A percentile compares a stretch with the other conserved stretches of the same genome.
phyloP scores from a whole-genome alignment of 2,797 vertebrate species.

The Enteromius thamalakanensis region DNA sequence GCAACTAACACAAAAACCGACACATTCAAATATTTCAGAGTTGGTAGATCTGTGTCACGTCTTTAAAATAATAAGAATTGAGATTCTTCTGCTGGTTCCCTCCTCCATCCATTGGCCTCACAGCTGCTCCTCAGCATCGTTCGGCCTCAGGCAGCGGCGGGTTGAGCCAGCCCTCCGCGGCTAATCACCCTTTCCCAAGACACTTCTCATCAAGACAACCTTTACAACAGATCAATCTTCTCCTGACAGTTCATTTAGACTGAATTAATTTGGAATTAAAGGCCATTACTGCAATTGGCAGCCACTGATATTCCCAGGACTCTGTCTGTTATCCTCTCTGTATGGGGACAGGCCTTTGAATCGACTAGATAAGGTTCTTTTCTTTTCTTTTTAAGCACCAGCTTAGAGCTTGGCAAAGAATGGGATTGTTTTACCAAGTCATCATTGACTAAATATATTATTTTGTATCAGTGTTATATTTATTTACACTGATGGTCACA shows the following conservation, averaged over 20 bases:
- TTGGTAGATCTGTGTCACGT: background rate
- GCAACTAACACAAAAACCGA: background rate
- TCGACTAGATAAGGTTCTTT: conserved; percentile 77
- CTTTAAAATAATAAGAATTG: background rate
- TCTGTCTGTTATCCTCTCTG: conserved; percentile 73
- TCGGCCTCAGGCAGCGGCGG: conserved; percentile 60
- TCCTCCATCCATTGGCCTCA: conserved; percentile 32
- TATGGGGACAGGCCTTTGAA: conserved; percentile 72
- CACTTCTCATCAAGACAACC: conserved; percentile 83
- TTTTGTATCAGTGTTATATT: background rate
- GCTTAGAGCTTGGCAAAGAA: conserved; percentile 72
- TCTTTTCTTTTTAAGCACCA: conserved; percentile 56
- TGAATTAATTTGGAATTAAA: conserved; percentile 98
- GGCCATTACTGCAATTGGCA: conserved; percentile 93
- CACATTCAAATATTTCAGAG: background rate
- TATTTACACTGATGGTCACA: background rate
- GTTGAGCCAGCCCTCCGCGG: conserved; percentile 80
- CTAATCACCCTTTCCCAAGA: conserved; percentile 81
- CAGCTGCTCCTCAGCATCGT: conserved; percentile 17
- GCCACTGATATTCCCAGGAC: conserved; percentile 84
- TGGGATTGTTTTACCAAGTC: conserved; percentile 74
- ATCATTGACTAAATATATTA: conserved; percentile 73
- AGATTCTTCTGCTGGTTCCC: conserved; percentile 22
- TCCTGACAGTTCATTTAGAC: conserved; percentile 97
- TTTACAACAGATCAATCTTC: conserved; percentile 93